Conservation (phyloP, 2,113 vertebrate species). For the Gobius niger region DNA sequence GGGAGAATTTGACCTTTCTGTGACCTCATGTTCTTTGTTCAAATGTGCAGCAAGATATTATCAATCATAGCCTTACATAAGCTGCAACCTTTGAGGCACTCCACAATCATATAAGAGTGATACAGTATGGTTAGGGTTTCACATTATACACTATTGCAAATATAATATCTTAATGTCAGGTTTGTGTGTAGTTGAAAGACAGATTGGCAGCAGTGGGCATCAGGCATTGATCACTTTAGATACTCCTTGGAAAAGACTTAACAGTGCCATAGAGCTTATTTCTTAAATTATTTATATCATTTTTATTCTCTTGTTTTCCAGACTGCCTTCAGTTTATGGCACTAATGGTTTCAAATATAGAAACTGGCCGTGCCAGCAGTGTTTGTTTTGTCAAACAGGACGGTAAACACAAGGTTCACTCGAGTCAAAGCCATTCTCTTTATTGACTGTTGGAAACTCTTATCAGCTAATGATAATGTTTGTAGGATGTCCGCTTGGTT, state of each 20-base stretch:
- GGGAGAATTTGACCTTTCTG: background rate
- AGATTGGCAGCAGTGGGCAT: no score
- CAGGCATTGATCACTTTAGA: no score
- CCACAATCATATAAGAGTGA: background rate
- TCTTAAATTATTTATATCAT: background rate
- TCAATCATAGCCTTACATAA: background rate
- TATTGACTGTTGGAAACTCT: background rate
- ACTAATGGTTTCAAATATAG: background rate
- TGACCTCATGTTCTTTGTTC: slow-evolving; percentile 1
- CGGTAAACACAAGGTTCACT: background rate
- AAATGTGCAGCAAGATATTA: background rate
- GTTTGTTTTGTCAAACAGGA: background rate
- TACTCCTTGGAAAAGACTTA: no score
- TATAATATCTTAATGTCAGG: no score
- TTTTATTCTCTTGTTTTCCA: background rate
- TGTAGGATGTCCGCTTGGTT: no score
- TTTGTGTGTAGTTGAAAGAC: no score
- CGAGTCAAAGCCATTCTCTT: background rate
- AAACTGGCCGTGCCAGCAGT: background rate
- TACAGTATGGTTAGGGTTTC: no score
- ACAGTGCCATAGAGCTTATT: no score
- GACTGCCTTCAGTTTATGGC: background rate
- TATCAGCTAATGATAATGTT: background rate
- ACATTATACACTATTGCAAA: no score
- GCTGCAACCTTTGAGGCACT: background rate